Base-by-base conservation (phyloP, 2,797 vertebrate genomes). In the Champsocephalus esox region DNA sequence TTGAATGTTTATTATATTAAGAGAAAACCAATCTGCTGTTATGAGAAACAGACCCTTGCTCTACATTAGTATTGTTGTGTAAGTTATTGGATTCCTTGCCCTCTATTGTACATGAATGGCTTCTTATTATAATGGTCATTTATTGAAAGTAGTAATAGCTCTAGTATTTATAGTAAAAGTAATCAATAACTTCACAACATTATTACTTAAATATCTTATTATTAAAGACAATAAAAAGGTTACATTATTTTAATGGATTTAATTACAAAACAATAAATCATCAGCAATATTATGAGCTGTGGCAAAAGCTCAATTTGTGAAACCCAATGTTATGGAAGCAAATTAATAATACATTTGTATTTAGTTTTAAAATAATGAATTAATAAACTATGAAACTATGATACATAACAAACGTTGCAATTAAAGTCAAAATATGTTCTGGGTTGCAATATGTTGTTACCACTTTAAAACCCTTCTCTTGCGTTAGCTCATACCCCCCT, bases 381-480 rank as follows among this genome's bases (percentile, higher is more conserved):
- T 1, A n/a, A 41, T 21, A 8, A 64, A 21, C 9, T 14, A 43
- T 19, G 9, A 55, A 17, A 19, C 46, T 34, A 46, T 28, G 3
- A 14, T 9, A 24, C 3, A 4, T 45, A 7, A 51, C 48, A 1
- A 41, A 66, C 21, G 32, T 69, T 60, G 1, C 0, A 50, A 16
- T 49, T n/a, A 65, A 66, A 38, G 59, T 55, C 41, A 48, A 45
- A 75, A 8, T 32, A n/a, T 17, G 11, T 41, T 12, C 21, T 17
- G 2, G 3, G 5, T 34, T 10, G 16, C 28, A 16, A 19, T 1
- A 21, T 19, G 57, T 76, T 56, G 3, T 24, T 49, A 11, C 19
- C 12, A 16, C 9, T 0, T 9, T 7, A 24, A 24, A 24, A 24
- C 24, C 24, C 24, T 24, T 24, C 24, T 24, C 24, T 24, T 24